phyloP scores from a whole-genome alignment of 2,797 vertebrate genomes.

The Pampus argenteus region DNA sequence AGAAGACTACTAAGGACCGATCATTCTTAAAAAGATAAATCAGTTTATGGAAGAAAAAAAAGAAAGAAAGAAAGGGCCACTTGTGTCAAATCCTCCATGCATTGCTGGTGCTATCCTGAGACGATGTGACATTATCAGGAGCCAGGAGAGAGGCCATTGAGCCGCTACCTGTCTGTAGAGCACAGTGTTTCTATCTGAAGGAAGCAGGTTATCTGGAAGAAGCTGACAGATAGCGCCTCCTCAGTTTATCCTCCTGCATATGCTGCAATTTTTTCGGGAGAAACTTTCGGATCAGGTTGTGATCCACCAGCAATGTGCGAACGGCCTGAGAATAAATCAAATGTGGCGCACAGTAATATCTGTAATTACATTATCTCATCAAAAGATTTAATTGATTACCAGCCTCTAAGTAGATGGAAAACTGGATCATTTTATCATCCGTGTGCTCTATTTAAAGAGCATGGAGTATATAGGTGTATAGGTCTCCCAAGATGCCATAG shows the following conservation, averaged over 20 bases:
- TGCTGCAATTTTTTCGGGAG: conserved; percentile 3
- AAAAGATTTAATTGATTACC: conserved; percentile 25
- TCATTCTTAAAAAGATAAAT: background rate
- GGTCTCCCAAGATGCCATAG: background rate
- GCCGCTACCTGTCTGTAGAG: conserved; percentile 56
- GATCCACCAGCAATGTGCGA: conserved; percentile 20
- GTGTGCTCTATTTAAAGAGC: conserved; percentile 12
- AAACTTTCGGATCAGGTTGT: conserved; percentile 14
- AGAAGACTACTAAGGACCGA: too few species aligned
- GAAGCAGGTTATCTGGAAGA: conserved; percentile 54
- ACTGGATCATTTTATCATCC: conserved; percentile 13
- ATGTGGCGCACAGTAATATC: conserved; percentile 22
- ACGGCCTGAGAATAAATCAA: conserved; percentile 32
- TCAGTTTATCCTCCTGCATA: conserved; percentile 48
- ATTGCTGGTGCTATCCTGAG: conserved; percentile 24
- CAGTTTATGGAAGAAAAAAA: background rate
- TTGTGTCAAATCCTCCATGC: background rate
- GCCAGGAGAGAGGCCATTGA: conserved; percentile 35
- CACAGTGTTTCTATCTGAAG: conserved; percentile 37
- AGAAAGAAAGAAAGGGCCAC: background rate
- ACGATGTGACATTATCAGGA: conserved; percentile 46
- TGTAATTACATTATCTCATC: conserved; percentile 38
- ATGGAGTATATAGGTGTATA: conserved; percentile 10
- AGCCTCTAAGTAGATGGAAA: conserved; percentile 14
- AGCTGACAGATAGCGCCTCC: conserved; percentile 58